phyloP scores from a whole-genome alignment of 2,888 invertebrate genomes.

The Oxycera nigricornis region DNA sequence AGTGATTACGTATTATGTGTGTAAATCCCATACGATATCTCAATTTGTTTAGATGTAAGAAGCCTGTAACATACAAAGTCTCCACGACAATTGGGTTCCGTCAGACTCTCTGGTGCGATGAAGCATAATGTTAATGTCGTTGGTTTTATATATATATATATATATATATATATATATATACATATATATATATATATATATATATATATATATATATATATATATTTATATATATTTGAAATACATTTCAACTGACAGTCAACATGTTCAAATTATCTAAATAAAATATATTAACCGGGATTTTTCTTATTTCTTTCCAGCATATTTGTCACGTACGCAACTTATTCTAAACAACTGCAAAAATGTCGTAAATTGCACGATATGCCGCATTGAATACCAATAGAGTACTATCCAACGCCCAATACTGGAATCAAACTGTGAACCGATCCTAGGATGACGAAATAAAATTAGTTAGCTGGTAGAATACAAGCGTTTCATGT shows the following conservation, averaged over 20 bases:
- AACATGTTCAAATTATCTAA: neutral
- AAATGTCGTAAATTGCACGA: neutral
- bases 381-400: too few relatives aligned
- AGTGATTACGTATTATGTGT: too few relatives aligned
- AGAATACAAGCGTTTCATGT: neutral
- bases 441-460: neutral
- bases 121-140: neutral
- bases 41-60: too few relatives aligned
- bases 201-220: conserved; percentile 1
- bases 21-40: too few relatives aligned
- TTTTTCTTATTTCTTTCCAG: neutral
- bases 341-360: neutral
- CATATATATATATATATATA: conserved; percentile 1
- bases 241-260: neutral
- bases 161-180: conserved; percentile 12
- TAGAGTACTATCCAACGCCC: too few relatives aligned
- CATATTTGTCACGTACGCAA: neutral
- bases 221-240: neutral
- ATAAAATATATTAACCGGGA: neutral
- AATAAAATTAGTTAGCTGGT: neutral
- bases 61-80: too few relatives aligned
- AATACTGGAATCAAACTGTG: neutral
- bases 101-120: too few relatives aligned
- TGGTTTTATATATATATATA: neutral
- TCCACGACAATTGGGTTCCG: too few relatives aligned